Conservation (phyloP, 1,140 invertebrate species). For the Mycetomoellerius zeteki region DNA sequence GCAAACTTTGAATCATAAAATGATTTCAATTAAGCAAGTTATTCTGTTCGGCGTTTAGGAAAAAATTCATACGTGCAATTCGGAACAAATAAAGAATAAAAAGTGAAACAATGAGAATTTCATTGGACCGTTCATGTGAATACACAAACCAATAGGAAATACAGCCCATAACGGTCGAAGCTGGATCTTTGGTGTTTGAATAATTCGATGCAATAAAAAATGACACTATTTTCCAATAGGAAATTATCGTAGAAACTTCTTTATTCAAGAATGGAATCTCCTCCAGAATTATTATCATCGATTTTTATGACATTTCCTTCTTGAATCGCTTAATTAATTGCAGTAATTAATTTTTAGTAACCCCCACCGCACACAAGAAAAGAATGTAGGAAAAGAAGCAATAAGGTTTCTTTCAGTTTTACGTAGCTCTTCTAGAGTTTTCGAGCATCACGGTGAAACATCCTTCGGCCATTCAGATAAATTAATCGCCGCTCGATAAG, state of each 20-base stretch:
- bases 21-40: background rate
- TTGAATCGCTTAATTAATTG: conserved; percentile 30
- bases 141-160: too few species aligned
- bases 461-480: conserved; percentile 48
- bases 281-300: background rate
- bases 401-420: conserved; percentile 37
- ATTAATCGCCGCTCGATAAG: conserved; percentile 31
- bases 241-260: background rate
- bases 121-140: too few species aligned
- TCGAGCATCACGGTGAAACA: background rate
- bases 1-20: background rate
- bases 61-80: background rate
- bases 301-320: conserved; percentile 7
- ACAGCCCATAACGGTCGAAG: too few species aligned
- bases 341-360: conserved; percentile 32
- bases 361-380: too few species aligned
- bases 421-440: background rate
- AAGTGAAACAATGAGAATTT: background rate
- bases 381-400: background rate
- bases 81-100: background rate
- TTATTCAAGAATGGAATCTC: background rate
- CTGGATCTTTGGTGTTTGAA: too few species aligned
- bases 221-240: background rate
- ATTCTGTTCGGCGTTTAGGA: background rate
- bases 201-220: too few species aligned